Conservation (phyloP, 2,888 invertebrate genomes). For the Lithophane ornitopus region DNA sequence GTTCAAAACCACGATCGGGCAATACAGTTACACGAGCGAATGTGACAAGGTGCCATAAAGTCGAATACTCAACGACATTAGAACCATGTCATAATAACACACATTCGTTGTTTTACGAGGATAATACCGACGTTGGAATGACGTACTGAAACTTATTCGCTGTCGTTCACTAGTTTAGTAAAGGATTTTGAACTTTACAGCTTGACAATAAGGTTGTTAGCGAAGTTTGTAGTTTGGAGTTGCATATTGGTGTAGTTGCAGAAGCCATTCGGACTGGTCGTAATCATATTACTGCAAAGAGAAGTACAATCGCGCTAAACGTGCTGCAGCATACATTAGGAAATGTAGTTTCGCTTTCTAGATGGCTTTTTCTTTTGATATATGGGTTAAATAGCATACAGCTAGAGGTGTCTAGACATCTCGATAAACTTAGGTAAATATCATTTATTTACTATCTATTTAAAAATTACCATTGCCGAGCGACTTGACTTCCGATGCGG, state of each 20-base stretch:
- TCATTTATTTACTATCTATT: not conserved
- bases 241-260: slow-evolving; percentile 58
- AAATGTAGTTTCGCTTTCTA: slow-evolving; percentile 68
- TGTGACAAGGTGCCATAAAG: slow-evolving; percentile 75
- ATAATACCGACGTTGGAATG: slow-evolving; percentile 61
- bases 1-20: slow-evolving; percentile 77
- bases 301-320: slow-evolving; percentile 63
- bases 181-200: slow-evolving; percentile 67
- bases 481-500: not conserved
- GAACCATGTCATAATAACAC: slow-evolving; percentile 75
- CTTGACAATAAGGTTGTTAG: slow-evolving; percentile 58
- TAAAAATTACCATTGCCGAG: not conserved
- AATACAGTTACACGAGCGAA: slow-evolving; percentile 68
- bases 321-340: slow-evolving; percentile 63
- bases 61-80: slow-evolving; percentile 66
- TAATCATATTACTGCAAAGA: slow-evolving; percentile 78
- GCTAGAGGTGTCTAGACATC: slow-evolving; percentile 18
- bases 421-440: not conserved
- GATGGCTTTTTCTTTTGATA: slow-evolving; percentile 52
- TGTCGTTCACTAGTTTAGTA: slow-evolving; percentile 58
- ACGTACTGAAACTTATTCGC: slow-evolving; percentile 70
- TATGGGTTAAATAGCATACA: slow-evolving; percentile 15
- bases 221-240: slow-evolving; percentile 43
- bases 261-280: slow-evolving; percentile 73
- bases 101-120: slow-evolving; percentile 75